These are phyloP conservation scores for Gobio occitaniae DNA, from an alignment of 2,797 vertebrate species.

Conservation along the genomic window DNA sequence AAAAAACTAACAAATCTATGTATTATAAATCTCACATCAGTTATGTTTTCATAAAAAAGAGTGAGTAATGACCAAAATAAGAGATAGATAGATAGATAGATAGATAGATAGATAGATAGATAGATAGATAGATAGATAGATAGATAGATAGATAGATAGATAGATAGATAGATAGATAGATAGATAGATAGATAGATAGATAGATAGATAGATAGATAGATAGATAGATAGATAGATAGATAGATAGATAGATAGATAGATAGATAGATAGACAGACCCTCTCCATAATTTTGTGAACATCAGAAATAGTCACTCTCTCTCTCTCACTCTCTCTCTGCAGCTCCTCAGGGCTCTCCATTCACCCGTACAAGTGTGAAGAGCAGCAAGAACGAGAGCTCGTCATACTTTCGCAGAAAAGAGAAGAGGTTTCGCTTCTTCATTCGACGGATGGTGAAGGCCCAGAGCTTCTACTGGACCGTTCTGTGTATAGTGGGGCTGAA, in stretches of 20 bases:
- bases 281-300: conserved; percentile 23
- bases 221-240: neutral
- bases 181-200: neutral
- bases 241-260: neutral
- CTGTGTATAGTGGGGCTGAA: conserved; percentile 94
- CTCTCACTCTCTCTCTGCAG: conserved; percentile 59
- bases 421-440: conserved; percentile 96
- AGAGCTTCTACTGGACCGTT: conserved; percentile 97
- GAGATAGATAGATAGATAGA: neutral
- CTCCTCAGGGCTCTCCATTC: conserved; percentile 89
- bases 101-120: neutral
- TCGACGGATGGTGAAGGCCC: conserved; percentile 94
- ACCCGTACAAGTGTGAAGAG: conserved; percentile 90
- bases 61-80: conserved; percentile 1
- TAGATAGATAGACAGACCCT: neutral
- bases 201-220: neutral
- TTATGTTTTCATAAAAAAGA: conserved; percentile 9
- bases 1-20: neutral
- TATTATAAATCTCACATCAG: neutral
- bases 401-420: conserved; percentile 93
- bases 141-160: neutral
- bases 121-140: neutral
- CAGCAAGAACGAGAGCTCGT: conserved; percentile 89
- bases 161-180: neutral
- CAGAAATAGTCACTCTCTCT: conserved; percentile 9